Evolutionary conservation across 1,140 invertebrate species (phyloP).

Genomic region (Acyrthosiphon pisum): DNA sequence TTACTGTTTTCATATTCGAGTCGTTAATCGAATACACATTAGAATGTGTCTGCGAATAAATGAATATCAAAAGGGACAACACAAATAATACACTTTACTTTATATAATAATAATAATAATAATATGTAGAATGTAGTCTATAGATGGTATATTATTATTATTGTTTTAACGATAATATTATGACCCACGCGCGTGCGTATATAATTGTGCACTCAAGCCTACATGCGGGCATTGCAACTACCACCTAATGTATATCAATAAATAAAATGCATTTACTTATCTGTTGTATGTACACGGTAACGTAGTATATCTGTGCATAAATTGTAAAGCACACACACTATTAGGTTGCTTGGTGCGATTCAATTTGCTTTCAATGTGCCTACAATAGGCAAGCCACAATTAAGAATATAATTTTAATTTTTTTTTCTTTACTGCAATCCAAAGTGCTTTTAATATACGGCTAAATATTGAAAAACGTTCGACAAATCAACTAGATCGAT

Average conservation of each 20-base stretch:
- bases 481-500: not conserved
- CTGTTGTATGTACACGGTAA: not conserved
- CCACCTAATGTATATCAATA: not conserved
- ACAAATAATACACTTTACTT: not conserved
- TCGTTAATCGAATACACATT: not conserved
- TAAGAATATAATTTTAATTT: too few species aligned
- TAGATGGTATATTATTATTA: not conserved
- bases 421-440: not conserved
- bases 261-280: slow-evolving; percentile 18
- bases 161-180: slow-evolving; percentile 4
- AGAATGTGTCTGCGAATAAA: not conserved
- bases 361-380: not conserved
- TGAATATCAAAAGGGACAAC: not conserved
- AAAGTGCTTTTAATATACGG: not conserved
- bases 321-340: not conserved
- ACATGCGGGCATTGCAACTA: not conserved
- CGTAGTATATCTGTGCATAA: not conserved
- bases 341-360: not conserved
- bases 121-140: not conserved
- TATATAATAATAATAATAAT: not conserved
- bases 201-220: not conserved
- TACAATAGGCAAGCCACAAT: too few species aligned
- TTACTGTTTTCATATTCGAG: not conserved
- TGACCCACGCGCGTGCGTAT: not conserved
- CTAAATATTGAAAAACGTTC: not conserved